A percentile compares a stretch with the other conserved stretches of the same genome.
Evolutionary conservation across 2,113 vertebrate genomes (phyloP).

Genomic region (Chaenocephalus aceratus): DNA sequence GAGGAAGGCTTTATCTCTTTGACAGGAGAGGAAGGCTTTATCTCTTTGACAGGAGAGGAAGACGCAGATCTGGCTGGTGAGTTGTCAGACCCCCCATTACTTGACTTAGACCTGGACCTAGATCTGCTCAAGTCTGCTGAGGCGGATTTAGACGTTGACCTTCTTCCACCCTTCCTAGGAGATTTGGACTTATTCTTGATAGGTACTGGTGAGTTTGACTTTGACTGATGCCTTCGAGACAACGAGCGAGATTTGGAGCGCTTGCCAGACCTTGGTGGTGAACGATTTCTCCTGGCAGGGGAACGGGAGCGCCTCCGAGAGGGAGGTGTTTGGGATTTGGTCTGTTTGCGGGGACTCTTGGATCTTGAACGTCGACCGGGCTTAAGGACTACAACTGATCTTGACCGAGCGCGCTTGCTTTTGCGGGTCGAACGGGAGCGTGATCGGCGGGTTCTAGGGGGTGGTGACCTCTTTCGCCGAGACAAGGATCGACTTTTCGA

Average conservation of each 20-base stretch:
- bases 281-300: constrained; percentile 73
- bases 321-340: constrained; percentile 75
- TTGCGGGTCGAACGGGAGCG: constrained; percentile 77
- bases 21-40: constrained; percentile 19
- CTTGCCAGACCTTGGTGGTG: constrained; percentile 62
- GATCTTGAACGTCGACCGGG: constrained; percentile 78
- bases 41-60: constrained; percentile 67
- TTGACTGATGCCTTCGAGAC: constrained; percentile 64
- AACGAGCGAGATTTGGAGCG: constrained; percentile 75
- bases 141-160: constrained; percentile 80
- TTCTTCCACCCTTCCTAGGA: constrained; percentile 61
- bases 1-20: constrained; percentile 50
- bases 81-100: constrained; percentile 70
- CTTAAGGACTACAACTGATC: constrained; percentile 76
- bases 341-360: constrained; percentile 73
- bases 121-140: constrained; percentile 57
- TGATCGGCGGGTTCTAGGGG: constrained; percentile 76
- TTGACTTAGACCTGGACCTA: constrained; percentile 77
- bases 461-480: constrained; percentile 76
- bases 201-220: constrained; percentile 65
- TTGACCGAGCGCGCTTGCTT: constrained; percentile 79
- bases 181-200: constrained; percentile 77
- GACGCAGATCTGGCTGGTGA: constrained; percentile 72
- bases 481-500: constrained; percentile 79
- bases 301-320: constrained; percentile 71